Evolutionary conservation across 37 sponge, comb jelly and placozoan genomes (phyloP).

Genomic region (Hormiphora californensis): DNA sequence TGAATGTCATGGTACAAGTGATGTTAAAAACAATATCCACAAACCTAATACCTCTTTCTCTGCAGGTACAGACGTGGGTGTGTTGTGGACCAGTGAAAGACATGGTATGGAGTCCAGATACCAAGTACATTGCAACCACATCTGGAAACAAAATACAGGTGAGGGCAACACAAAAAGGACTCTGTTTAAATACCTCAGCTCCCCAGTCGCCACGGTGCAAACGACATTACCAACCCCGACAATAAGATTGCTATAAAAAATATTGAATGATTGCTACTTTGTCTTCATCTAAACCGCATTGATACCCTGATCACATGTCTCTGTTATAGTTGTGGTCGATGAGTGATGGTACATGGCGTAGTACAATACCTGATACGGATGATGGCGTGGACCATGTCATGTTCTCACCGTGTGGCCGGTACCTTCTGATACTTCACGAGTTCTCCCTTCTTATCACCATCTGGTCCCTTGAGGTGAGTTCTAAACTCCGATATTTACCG

Average conservation of each 20-base stretch:
- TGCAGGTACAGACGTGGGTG: conserved; percentile 26
- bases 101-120: conserved; percentile 46
- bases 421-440: conserved; percentile 20
- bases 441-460: conserved; percentile 42
- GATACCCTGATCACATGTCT: neutral
- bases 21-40: neutral
- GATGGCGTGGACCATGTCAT: conserved; percentile 35
- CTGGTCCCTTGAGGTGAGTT: conserved; percentile 36
- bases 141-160: conserved; percentile 48
- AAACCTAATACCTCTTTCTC: neutral
- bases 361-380: neutral
- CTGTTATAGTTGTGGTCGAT: conserved; percentile 29
- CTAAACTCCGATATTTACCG: too few species aligned
- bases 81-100: conserved; percentile 42
- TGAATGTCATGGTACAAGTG: neutral
- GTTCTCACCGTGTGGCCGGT: neutral
- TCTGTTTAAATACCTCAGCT: too few species aligned
- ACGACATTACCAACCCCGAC: too few species aligned
- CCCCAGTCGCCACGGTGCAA: too few species aligned
- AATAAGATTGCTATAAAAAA: too few species aligned
- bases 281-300: too few species aligned
- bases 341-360: conserved; percentile 14
- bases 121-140: neutral
- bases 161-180: too few species aligned
- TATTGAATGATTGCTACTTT: too few species aligned